Conservation (phyloP, 2,797 vertebrate species). For the Pseudochirops corinnae region DNA sequence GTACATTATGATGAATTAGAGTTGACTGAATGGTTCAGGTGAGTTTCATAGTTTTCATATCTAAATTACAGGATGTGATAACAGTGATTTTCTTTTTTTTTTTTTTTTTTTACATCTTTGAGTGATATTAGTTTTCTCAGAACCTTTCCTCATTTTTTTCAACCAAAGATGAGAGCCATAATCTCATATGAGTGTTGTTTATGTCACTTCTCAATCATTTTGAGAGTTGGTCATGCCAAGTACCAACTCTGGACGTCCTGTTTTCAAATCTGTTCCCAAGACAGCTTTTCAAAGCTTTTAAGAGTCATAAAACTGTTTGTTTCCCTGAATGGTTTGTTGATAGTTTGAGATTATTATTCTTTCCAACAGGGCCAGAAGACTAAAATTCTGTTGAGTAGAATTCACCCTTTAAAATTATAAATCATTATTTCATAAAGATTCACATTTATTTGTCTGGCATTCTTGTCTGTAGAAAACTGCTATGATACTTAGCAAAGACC, state of each 20-base stretch:
- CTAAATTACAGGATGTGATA: background rate
- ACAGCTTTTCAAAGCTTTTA: conserved; percentile 58
- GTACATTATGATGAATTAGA: background rate
- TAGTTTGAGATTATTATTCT: conserved; percentile 31
- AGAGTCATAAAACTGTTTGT: conserved; percentile 10
- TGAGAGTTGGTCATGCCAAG: conserved; percentile 58
- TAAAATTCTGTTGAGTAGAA: conserved; percentile 30
- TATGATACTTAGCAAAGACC: conserved; percentile 19
- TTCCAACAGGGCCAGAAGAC: conserved; percentile 6
- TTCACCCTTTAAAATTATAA: conserved; percentile 25
- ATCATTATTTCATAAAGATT: conserved; percentile 8
- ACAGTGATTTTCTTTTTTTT: background rate
- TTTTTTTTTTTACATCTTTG: background rate
- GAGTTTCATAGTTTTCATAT: conserved; percentile 8
- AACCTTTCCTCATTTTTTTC: background rate
- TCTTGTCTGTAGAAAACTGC: conserved; percentile 26
- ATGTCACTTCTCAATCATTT: conserved; percentile 66
- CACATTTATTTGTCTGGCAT: conserved; percentile 28
- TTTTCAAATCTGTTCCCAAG: conserved; percentile 68
- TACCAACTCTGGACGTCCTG: conserved; percentile 49
- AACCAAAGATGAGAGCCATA: conserved; percentile 33
- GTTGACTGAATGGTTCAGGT: background rate
- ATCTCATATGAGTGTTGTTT: conserved; percentile 31
- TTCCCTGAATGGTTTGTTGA: conserved; percentile 55
- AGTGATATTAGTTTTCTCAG: conserved; percentile 13